Evolutionary conservation across 2,888 invertebrate genomes (phyloP).

Genomic region (Plagiodera versicolora): DNA sequence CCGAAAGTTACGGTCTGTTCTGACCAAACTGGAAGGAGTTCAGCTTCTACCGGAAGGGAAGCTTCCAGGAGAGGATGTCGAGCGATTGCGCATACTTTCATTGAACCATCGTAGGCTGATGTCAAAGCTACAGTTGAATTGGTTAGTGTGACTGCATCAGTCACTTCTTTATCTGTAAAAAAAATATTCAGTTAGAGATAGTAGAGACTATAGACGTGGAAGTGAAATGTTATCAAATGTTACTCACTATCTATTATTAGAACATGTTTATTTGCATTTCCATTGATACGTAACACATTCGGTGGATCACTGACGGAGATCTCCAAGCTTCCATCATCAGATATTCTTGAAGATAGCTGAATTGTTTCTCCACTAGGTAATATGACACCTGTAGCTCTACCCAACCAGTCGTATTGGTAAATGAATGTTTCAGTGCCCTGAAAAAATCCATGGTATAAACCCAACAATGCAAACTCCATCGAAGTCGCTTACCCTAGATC

Average conservation of each 20-base stretch:
- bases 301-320: conserved; percentile 64
- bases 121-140: conserved; percentile 79
- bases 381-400: conserved; percentile 82
- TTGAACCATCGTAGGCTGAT: conserved; percentile 73
- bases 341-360: conserved; percentile 75
- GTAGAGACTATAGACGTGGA: no score
- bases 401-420: conserved; percentile 89
- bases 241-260: conserved; percentile 59
- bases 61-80: conserved; percentile 83
- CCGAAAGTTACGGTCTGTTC: conserved; percentile 79
- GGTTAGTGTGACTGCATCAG: conserved; percentile 73
- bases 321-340: conserved; percentile 74
- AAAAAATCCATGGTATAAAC: conserved; percentile 34
- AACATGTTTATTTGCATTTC: conserved; percentile 58
- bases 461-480: not conserved
- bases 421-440: conserved; percentile 85
- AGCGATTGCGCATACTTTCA: conserved; percentile 76
- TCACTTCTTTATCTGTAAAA: conserved; percentile 64
- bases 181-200: no score
- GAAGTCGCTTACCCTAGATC: conserved; percentile 69
- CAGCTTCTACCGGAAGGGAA: conserved; percentile 83
- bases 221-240: no score
- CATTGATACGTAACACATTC: conserved; percentile 47
- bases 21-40: conserved; percentile 89
- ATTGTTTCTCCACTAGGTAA: conserved; percentile 91